Conservation (phyloP, 2,113 vertebrate species). For the Alligator sinensis region DNA sequence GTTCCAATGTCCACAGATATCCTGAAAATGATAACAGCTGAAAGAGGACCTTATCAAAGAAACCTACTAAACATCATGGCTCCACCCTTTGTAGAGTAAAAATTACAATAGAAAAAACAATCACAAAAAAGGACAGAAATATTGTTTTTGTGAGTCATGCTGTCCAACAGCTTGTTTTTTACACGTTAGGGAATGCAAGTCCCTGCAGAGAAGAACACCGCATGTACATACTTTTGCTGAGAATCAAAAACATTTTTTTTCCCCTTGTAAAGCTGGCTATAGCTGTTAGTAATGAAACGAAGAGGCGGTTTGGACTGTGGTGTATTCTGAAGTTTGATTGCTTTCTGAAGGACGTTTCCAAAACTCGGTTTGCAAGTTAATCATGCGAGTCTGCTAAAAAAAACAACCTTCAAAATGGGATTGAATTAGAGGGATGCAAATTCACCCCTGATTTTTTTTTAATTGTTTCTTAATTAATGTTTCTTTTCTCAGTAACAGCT, state of each 20-base stretch:
- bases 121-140: neutral
- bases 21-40: neutral
- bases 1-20: neutral
- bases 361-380: accelerated
- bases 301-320: neutral
- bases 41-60: neutral
- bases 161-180: neutral
- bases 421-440: neutral
- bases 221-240: neutral
- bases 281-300: neutral
- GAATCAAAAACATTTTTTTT: neutral
- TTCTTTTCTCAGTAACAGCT: neutral
- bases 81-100: neutral
- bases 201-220: too few relatives aligned
- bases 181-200: neutral
- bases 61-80: neutral
- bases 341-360: neutral
- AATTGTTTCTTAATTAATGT: neutral
- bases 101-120: neutral
- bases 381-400: neutral
- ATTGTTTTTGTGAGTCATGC: neutral
- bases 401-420: accelerated
- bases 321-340: neutral
- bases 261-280: neutral
- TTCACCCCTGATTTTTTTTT: neutral